These are phyloP conservation scores for Lasaia peninsularis DNA, from an alignment of 1,140 invertebrate genomes.

Conservation along the genomic window DNA sequence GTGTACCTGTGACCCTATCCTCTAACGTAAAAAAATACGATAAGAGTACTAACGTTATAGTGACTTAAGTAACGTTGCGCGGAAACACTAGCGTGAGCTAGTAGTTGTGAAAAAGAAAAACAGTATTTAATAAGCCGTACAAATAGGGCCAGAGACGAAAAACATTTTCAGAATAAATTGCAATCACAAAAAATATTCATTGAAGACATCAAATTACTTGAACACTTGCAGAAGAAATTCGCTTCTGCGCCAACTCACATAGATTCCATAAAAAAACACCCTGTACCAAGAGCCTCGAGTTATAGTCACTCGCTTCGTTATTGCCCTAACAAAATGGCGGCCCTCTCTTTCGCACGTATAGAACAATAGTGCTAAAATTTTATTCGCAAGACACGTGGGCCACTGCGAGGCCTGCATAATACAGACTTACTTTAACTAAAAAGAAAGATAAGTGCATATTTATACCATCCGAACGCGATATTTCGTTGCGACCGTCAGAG, in stretches of 20 bases:
- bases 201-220: conserved; percentile 1
- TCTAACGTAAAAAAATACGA: no score
- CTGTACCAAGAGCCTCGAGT: conserved; percentile 43
- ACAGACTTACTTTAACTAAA: conserved; percentile 69
- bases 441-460: conserved; percentile 75
- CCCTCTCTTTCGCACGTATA: conserved; percentile 44
- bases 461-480: conserved; percentile 67
- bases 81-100: no score
- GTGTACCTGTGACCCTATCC: no score
- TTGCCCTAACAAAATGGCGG: conserved; percentile 52
- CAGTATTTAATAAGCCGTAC: background rate
- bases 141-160: background rate
- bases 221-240: conserved; percentile 33
- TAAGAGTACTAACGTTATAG: no score
- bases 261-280: conserved; percentile 51
- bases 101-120: background rate
- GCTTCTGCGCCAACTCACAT: conserved; percentile 31
- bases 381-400: conserved; percentile 68
- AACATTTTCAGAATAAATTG: background rate
- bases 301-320: conserved; percentile 55
- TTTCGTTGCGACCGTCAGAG: conserved; percentile 62
- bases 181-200: conserved; percentile 2
- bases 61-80: no score
- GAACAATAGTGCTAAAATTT: conserved; percentile 73
- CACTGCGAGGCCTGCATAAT: conserved; percentile 58